These are phyloP conservation scores for Tanytarsus gracilentus DNA, from an alignment of 2,888 invertebrate genomes.

Conservation along the genomic window DNA sequence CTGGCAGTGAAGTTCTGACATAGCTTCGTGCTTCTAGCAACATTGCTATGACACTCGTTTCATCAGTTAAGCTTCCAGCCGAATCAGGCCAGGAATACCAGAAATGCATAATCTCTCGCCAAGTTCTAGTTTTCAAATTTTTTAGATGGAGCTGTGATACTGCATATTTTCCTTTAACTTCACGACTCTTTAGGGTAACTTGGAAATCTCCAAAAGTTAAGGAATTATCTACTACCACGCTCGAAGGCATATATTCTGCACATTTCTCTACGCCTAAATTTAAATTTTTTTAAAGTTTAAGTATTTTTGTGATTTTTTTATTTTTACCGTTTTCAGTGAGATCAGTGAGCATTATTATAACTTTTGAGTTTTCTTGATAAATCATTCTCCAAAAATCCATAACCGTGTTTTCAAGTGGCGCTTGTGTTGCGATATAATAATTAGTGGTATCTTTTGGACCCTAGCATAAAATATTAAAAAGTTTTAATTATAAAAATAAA, in stretches of 20 bases:
- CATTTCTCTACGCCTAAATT: constrained; percentile 82
- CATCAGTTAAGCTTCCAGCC: constrained; percentile 76
- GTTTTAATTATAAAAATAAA: not conserved
- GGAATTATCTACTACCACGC: constrained; percentile 82
- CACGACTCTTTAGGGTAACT: constrained; percentile 76
- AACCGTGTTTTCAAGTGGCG: constrained; percentile 74
- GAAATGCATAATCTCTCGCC: constrained; percentile 80
- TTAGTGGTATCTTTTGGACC: constrained; percentile 75
- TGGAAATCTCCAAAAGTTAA: constrained; percentile 81
- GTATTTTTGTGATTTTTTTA: too few relatives aligned
- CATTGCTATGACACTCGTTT: constrained; percentile 76
- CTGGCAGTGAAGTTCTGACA: constrained; percentile 39
- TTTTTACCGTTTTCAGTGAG: constrained; percentile 85
- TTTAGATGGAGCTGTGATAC: constrained; percentile 77
- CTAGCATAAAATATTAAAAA: constrained; percentile 43
- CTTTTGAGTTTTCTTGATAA: constrained; percentile 86
- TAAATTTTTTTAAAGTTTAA: too few relatives aligned
- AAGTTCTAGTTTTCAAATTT: constrained; percentile 70
- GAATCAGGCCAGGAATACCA: constrained; percentile 89
- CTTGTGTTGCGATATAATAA: constrained; percentile 88
- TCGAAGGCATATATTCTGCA: constrained; percentile 83
- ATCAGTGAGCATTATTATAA: constrained; percentile 84
- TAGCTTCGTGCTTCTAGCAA: constrained; percentile 67
- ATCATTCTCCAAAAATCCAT: constrained; percentile 93
- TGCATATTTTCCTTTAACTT: constrained; percentile 84